Evolutionary conservation across 2,888 invertebrate genomes (phyloP), one percentile per base, ranked within the genome.

Genomic region (Mylabris sibirica): DNA sequence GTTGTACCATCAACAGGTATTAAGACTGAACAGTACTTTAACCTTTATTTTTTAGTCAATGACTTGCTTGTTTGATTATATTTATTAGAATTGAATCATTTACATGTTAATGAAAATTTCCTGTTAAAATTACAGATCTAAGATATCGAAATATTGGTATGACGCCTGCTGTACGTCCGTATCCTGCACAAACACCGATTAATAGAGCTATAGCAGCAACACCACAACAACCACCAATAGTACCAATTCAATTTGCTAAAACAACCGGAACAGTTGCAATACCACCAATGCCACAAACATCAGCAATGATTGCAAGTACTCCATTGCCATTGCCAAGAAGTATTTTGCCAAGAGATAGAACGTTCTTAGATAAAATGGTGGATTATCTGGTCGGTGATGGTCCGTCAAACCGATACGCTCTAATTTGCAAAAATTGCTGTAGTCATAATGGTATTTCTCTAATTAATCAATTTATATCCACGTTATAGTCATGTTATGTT

Each of bases 341-440:
- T 12, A 86, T 96, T 76, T 84, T 93, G 66, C 91, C 93, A 8
- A 88, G 89, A 70, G 90, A 95, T 73, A 90, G 96, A 69, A 90
- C 92, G 6, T 90, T 93, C 38, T 83, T 98, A 72, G 98, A 98
- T 84, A 93, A 93, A 80, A 87, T 99, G 79, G 92, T 99, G 17
- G 99, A 99, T 83, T 97, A 94, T 82, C 86, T 99, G 70, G 91
- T 99, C 57, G 98, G 97, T 57, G 99, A 99, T 84, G 99, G 98
- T 0, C 98, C 98, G 26, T 91, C 91, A 71, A 95, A 97, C 85
- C 91, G 98, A 77, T 99, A 93, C 87, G 99, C 99, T 22, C 90
- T 99, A 73, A 96, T 99, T 79, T 99, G 99, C 84, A 88, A 89
- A 49, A 90, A 93, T 74, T 99, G 99, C 83, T 90, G 88, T 75